Percentiles rank a stretch among this genome's conserved stretches.
phyloP scores from a whole-genome alignment of 2,888 invertebrate species.

The Ophion ventricosus region DNA sequence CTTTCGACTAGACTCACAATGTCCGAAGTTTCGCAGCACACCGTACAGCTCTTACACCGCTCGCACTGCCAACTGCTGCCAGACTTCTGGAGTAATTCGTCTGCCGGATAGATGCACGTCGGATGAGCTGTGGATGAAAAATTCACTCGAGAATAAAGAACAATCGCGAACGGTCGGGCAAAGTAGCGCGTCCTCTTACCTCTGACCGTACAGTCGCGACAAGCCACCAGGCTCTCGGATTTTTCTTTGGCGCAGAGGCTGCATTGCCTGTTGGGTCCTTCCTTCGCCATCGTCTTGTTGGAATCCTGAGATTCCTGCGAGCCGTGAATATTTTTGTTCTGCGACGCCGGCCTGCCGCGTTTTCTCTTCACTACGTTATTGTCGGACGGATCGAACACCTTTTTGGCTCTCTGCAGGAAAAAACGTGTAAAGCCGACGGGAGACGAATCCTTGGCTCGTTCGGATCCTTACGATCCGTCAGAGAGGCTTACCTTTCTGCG shows the following conservation, averaged over 20 bases:
- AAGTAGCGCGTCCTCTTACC: conserved; percentile 80
- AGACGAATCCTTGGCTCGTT: not conserved
- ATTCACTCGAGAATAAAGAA: too few relatives aligned
- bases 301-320: conserved; percentile 77
- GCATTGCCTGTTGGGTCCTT: conserved; percentile 79
- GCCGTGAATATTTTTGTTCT: conserved; percentile 84
- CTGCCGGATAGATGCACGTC: conserved; percentile 87
- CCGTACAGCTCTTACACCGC: conserved; percentile 93
- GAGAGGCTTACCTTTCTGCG: conserved; percentile 78
- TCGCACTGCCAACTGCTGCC: conserved; percentile 94
- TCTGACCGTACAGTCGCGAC: conserved; percentile 90
- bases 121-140: conserved; percentile 85
- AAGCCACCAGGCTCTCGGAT: conserved; percentile 87
- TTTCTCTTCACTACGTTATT: conserved; percentile 90
- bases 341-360: conserved; percentile 87
- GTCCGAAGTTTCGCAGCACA: conserved; percentile 91
- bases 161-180: too few relatives aligned
- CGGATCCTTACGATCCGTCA: not conserved
- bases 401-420: conserved; percentile 88
- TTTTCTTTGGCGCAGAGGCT: conserved; percentile 81
- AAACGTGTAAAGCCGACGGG: conserved; percentile 15
- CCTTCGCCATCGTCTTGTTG: conserved; percentile 73
- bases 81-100: conserved; percentile 87
- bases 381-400: conserved; percentile 94
- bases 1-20: conserved; percentile 84